Conservation (phyloP, 2,113 vertebrate species). For the Myanophis thanlyinensis region DNA sequence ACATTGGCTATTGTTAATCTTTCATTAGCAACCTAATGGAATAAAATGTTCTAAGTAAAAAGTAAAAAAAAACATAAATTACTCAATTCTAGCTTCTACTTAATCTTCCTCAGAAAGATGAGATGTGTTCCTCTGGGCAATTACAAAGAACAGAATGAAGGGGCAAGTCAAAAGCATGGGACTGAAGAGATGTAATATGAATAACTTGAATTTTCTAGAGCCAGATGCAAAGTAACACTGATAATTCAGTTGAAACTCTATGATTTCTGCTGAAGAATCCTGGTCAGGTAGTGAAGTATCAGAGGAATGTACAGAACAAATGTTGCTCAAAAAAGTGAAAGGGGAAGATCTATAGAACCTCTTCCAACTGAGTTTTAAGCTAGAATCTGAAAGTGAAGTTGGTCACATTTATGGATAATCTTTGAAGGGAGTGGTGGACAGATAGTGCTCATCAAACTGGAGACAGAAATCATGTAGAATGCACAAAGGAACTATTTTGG, state of each 20-base stretch:
- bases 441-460: not conserved
- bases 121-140: not conserved
- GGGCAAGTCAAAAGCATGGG: not conserved
- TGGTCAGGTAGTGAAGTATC: not conserved
- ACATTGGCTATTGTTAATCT: not conserved
- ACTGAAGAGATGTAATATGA: not conserved
- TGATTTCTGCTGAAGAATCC: not conserved
- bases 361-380: not conserved
- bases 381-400: not conserved
- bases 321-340: not conserved
- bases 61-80: not conserved
- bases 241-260: not conserved
- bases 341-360: not conserved
- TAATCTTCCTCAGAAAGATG: not conserved
- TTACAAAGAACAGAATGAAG: not conserved
- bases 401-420: not conserved
- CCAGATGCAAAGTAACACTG: not conserved
- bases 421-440: not conserved
- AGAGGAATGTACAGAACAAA: not conserved
- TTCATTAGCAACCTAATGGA: not conserved
- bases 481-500: not conserved
- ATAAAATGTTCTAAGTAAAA: not conserved
- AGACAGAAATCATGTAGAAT: not conserved
- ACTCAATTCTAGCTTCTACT: not conserved
- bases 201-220: not conserved